Evolutionary conservation across 1,140 invertebrate species (phyloP).

Genomic region (Homalodisca vitripennis): DNA sequence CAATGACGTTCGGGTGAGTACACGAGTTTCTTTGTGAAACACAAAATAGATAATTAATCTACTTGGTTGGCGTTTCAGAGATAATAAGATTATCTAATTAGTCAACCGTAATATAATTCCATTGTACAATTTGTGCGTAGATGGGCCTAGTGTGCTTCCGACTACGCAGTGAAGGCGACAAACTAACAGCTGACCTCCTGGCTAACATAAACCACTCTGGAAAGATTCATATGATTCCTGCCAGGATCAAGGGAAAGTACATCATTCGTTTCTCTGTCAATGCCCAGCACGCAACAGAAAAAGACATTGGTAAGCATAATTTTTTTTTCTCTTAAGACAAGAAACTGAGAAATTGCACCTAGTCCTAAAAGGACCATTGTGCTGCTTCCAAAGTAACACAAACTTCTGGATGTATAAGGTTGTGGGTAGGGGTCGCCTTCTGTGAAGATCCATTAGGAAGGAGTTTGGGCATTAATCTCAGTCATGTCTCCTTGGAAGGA

Average conservation of each 20-base stretch:
- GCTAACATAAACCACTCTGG: slow-evolving; percentile 86
- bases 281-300: slow-evolving; percentile 71
- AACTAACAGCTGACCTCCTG: slow-evolving; percentile 76
- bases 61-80: not conserved
- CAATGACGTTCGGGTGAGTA: slow-evolving; percentile 70
- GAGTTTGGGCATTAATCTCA: too few species aligned
- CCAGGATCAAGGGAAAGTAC: slow-evolving; percentile 73
- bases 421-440: too few species aligned
- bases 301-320: slow-evolving; percentile 66
- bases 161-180: slow-evolving; percentile 64
- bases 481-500: too few species aligned
- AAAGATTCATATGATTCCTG: slow-evolving; percentile 88
- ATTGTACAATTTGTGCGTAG: too few species aligned
- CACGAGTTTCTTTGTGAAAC: not conserved
- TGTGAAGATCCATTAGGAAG: too few species aligned
- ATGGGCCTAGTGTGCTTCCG: slow-evolving; percentile 69
- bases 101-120: too few species aligned
- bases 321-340: too few species aligned
- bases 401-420: too few species aligned
- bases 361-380: too few species aligned
- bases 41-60: not conserved
- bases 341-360: too few species aligned
- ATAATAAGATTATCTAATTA: too few species aligned
- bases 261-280: slow-evolving; percentile 83
- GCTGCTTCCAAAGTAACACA: too few species aligned